Evolutionary conservation across 2,113 vertebrate genomes (phyloP).

Genomic region (Aix galericulata): DNA sequence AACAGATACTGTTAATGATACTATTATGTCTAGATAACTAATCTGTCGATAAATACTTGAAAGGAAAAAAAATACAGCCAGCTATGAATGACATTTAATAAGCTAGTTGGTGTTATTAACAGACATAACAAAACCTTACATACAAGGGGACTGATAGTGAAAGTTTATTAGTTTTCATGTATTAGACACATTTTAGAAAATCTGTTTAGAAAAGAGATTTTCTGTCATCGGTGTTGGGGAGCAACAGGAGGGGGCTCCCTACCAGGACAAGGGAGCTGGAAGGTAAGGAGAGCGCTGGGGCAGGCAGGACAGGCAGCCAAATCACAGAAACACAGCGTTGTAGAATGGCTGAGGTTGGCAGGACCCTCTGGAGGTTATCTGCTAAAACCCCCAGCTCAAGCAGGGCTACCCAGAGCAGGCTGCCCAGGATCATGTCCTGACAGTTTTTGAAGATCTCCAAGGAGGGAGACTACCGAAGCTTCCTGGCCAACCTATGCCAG

Average conservation of each 20-base stretch:
- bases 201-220: background rate
- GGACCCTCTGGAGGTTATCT: background rate
- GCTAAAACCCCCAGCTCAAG: background rate
- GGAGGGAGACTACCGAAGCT: background rate
- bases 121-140: background rate
- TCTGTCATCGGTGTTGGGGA: background rate
- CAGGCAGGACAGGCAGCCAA: background rate
- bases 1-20: background rate
- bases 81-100: constrained; percentile 19
- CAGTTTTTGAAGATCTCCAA: background rate
- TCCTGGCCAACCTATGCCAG: background rate
- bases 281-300: background rate
- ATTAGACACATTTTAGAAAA: background rate
- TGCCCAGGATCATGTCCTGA: background rate
- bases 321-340: background rate
- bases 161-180: background rate
- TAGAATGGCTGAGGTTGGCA: background rate
- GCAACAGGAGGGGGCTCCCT: background rate
- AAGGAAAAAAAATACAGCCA: background rate
- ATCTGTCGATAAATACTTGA: background rate
- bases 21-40: background rate
- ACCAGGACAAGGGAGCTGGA: background rate
- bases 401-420: background rate
- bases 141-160: background rate
- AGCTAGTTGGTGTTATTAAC: background rate